phyloP scores from a whole-genome alignment of 2,797 vertebrate species.

The Parambassis ranga region DNA sequence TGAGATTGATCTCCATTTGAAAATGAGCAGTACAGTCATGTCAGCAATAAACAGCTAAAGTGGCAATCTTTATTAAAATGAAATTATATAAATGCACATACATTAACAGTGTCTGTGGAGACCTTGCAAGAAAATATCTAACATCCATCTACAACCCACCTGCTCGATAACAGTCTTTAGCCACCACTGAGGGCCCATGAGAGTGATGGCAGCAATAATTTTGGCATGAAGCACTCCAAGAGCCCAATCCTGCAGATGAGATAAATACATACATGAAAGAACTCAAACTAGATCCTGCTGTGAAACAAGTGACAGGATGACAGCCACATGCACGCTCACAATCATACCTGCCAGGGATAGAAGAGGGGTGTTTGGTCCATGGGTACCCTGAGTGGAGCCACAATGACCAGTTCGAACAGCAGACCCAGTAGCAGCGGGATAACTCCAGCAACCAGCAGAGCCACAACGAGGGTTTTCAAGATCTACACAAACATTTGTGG shows the following conservation, averaged over 20 bases:
- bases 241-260: slow-evolving; percentile 89
- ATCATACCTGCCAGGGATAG: slow-evolving; percentile 97
- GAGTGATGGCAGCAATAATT: slow-evolving; percentile 98
- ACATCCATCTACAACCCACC: slow-evolving; percentile 70
- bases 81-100: no score
- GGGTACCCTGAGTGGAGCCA: slow-evolving; percentile 94
- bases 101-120: no score
- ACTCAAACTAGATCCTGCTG: not conserved
- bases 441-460: slow-evolving; percentile 92
- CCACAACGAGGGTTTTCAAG: slow-evolving; percentile 95
- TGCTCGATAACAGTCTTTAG: slow-evolving; percentile 98
- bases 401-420: slow-evolving; percentile 96
- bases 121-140: no score
- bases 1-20: not conserved
- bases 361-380: slow-evolving; percentile 98
- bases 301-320: not conserved
- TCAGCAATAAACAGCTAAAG: not conserved
- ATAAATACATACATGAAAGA: not conserved
- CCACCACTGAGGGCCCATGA: slow-evolving; percentile 99
- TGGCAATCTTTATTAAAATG: no score
- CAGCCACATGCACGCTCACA: not conserved
- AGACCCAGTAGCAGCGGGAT: slow-evolving; percentile 94
- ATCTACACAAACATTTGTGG: slow-evolving; percentile 78
- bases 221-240: slow-evolving; percentile 98
- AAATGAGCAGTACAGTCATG: not conserved